Percentiles rank a stretch among this genome's conserved stretches.
Evolutionary conservation across 2,113 vertebrate genomes (phyloP).

Genomic region (Pomatostomus ruficeps): DNA sequence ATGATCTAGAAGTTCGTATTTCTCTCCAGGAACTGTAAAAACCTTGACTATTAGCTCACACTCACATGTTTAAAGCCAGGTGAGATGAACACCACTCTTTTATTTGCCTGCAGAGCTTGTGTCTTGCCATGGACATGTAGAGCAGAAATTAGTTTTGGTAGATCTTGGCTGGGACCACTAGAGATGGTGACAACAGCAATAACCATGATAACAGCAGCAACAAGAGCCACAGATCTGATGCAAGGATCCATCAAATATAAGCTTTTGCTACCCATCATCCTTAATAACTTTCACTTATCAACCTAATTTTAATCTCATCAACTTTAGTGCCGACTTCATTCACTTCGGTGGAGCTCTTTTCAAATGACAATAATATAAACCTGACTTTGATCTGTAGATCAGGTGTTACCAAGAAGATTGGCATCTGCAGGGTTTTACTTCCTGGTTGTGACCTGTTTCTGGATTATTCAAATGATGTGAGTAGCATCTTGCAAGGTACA

Average conservation of each 20-base stretch:
- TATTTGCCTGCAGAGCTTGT: neutral
- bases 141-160: neutral
- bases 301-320: slow-evolving; percentile 17
- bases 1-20: neutral
- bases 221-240: neutral
- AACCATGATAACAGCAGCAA: neutral
- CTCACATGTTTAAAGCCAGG: neutral
- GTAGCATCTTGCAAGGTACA: neutral
- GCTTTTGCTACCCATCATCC: neutral
- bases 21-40: neutral
- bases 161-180: neutral
- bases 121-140: neutral
- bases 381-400: neutral
- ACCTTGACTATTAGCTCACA: neutral
- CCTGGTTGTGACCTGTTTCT: slow-evolving; percentile 28
- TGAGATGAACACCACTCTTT: neutral
- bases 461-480: neutral
- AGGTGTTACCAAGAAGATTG: neutral
- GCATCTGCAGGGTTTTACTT: neutral
- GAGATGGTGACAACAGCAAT: neutral
- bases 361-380: neutral
- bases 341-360: neutral
- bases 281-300: neutral
- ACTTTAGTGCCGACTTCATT: neutral
- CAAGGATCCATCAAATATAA: neutral